A percentile compares a stretch with the other conserved stretches of the same genome.
Evolutionary conservation across 2,797 vertebrate genomes (phyloP).

Genomic region (Cossypha niveicapilla): DNA sequence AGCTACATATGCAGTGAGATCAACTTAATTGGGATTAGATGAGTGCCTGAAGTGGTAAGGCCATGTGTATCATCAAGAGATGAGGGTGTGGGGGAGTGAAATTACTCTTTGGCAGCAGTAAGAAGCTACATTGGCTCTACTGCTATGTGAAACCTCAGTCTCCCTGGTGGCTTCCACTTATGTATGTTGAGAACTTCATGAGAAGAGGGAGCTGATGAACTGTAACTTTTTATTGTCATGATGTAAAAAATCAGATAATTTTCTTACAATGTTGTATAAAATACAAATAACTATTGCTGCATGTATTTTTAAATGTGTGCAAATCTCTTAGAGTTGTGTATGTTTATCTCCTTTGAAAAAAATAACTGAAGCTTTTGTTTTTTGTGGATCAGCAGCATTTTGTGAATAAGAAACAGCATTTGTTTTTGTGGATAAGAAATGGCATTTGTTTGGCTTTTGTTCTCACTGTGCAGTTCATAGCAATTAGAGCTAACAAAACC

Average conservation of each 20-base stretch:
- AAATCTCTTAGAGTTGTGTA: not conserved
- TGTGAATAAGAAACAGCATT: not conserved
- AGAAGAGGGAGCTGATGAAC: not conserved
- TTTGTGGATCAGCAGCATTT: not conserved
- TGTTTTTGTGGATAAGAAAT: not conserved
- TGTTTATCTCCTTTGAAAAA: not conserved
- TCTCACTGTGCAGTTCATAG: not conserved
- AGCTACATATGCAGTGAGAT: not conserved
- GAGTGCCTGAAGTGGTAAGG: not conserved
- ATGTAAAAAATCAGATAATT: not conserved
- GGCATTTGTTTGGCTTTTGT: not conserved
- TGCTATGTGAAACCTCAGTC: not conserved
- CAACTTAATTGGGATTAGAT: not conserved
- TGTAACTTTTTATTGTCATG: not conserved
- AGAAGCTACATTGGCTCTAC: not conserved
- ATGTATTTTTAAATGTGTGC: not conserved
- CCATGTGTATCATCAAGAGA: not conserved
- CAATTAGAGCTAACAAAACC: not conserved
- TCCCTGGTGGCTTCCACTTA: not conserved
- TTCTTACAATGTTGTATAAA: not conserved
- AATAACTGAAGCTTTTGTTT: not conserved
- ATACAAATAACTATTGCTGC: not conserved
- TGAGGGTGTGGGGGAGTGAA: not conserved
- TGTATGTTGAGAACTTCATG: not conserved
- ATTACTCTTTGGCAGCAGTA: not conserved